phyloP scores from a whole-genome alignment of 2,113 vertebrate genomes.

The Apodemus sylvaticus region DNA sequence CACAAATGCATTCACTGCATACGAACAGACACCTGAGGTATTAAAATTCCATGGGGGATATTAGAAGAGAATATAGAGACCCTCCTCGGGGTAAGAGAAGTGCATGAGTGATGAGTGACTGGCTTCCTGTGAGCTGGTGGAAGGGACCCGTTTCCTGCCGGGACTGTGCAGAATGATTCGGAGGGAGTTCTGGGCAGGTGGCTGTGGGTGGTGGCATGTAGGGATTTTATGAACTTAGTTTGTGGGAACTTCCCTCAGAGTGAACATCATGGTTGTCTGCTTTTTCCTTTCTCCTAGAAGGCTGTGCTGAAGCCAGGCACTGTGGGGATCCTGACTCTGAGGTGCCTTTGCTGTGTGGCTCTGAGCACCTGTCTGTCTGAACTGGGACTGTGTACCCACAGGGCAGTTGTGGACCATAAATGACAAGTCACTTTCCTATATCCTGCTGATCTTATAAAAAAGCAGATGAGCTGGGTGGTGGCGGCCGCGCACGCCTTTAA shows the following conservation, averaged over 20 bases:
- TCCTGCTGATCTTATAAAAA: not conserved
- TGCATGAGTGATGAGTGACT: not conserved
- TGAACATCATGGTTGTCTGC: not conserved
- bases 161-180: not conserved
- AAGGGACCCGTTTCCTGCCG: not conserved
- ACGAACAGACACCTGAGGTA: not conserved
- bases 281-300: not conserved
- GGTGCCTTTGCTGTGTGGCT: not conserved
- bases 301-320: not conserved
- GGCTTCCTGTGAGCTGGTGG: not conserved
- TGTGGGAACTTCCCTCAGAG: not conserved
- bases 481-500: too few species aligned
- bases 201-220: too few species aligned
- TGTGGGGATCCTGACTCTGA: not conserved
- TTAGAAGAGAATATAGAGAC: not conserved
- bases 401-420: not conserved
- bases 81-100: not conserved
- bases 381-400: fast-evolving
- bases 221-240: not conserved
- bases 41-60: not conserved
- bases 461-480: not conserved
- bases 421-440: fast-evolving
- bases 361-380: not conserved
- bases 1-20: not conserved
- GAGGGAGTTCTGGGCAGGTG: not conserved